phyloP scores from a whole-genome alignment of 2,113 vertebrate genomes.

The Sitta europaea region DNA sequence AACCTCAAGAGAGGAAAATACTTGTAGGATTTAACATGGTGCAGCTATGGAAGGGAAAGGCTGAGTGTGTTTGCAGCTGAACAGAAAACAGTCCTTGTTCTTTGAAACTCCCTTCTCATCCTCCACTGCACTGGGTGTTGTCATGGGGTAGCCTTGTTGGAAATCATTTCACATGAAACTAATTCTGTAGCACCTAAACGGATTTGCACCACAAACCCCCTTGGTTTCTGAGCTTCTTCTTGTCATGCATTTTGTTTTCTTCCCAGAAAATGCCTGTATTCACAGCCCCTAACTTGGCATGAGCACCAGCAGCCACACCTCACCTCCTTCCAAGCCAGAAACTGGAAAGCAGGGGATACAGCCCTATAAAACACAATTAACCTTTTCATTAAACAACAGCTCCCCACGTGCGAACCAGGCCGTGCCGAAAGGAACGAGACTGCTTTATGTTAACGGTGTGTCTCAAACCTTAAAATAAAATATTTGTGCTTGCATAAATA shows the following conservation, averaged over 20 bases:
- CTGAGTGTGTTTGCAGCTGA: background rate
- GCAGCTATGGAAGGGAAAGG: background rate
- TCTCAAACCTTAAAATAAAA: slow-evolving; percentile 67
- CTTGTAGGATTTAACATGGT: background rate
- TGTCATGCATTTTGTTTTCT: background rate
- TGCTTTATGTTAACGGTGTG: slow-evolving; percentile 65
- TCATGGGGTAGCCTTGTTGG: background rate
- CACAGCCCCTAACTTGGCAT: background rate
- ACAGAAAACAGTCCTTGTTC: background rate
- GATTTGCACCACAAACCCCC: background rate
- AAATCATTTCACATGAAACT: background rate
- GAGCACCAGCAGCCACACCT: background rate
- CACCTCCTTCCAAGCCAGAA: slow-evolving; percentile 11
- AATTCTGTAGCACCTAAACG: background rate
- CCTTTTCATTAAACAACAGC: slow-evolving; percentile 67
- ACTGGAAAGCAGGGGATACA: background rate
- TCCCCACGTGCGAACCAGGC: slow-evolving; percentile 19
- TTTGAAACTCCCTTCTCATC: background rate
- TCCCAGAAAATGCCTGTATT: background rate
- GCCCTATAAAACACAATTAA: slow-evolving; percentile 67
- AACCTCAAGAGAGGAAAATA: slow-evolving; percentile 27
- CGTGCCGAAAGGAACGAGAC: slow-evolving; percentile 17
- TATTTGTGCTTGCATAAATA: slow-evolving; percentile 74
- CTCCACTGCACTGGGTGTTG: background rate
- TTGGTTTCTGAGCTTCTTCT: background rate